phyloP scores from a whole-genome alignment of 2,888 invertebrate genomes.

The Caenorhabditis afra region DNA sequence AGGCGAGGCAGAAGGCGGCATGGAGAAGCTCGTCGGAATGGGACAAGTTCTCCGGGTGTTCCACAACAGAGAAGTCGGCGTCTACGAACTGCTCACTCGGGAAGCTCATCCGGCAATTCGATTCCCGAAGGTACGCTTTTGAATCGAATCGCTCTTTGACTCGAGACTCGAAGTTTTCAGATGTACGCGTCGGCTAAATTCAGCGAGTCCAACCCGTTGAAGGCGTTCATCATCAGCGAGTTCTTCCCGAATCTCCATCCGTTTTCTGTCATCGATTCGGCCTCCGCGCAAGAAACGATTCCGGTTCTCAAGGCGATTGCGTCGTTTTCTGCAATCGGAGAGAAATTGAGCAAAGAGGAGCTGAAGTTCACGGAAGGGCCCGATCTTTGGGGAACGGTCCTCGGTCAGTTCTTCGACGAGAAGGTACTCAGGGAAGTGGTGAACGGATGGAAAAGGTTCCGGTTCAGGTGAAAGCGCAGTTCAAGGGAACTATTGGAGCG shows the following conservation, averaged over 20 bases:
- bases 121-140: neutral
- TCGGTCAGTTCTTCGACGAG: too few species aligned
- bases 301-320: neutral
- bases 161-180: constrained; percentile 1
- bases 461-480: neutral
- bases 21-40: constrained; percentile 2
- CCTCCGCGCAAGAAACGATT: neutral
- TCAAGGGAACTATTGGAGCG: neutral
- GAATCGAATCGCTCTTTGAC: neutral
- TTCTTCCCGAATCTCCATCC: constrained; percentile 11
- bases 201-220: constrained; percentile 7
- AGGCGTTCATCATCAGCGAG: constrained; percentile 19
- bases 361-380: constrained; percentile 7
- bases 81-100: constrained; percentile 1
- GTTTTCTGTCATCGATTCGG: neutral
- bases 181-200: constrained; percentile 11
- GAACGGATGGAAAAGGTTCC: too few species aligned
- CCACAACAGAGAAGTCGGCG: constrained; percentile 15
- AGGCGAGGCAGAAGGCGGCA: constrained; percentile 1
- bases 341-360: neutral
- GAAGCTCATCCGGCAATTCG: constrained; percentile 13
- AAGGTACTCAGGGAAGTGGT: too few species aligned
- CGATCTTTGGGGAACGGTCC: neutral
- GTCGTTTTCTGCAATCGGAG: constrained; percentile 3
- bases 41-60: constrained; percentile 4